Evolutionary conservation across 2,888 invertebrate species (phyloP).

Genomic region (Dolichomitus sp.): DNA sequence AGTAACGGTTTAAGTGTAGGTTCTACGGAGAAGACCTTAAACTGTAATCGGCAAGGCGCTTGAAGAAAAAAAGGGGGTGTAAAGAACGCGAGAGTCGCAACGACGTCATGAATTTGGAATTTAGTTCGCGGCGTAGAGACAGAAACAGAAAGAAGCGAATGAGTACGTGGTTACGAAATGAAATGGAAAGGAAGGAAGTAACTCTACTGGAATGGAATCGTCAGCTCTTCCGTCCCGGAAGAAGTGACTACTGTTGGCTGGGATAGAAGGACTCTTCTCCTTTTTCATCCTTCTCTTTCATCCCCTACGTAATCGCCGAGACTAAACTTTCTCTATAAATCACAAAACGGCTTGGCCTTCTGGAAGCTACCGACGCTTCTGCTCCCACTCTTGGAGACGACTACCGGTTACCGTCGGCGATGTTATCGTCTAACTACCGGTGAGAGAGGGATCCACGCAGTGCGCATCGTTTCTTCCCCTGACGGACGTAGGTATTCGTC

Average conservation of each 20-base stretch:
- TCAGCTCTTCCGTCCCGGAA: conserved; percentile 29
- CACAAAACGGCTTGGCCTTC: conserved; percentile 74
- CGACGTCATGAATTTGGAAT: background rate
- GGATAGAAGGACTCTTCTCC: conserved; percentile 24
- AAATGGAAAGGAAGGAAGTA: conserved; percentile 2
- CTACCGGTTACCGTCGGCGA: conserved; percentile 61
- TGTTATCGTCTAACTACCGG: conserved; percentile 56
- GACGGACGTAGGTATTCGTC: conserved; percentile 20
- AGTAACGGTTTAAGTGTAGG: background rate
- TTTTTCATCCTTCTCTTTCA: conserved; percentile 20
- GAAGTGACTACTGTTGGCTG: conserved; percentile 73
- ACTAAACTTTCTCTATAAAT: conserved; percentile 81
- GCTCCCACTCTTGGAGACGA: conserved; percentile 55
- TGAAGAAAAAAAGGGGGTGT: background rate
- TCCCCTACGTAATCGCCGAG: conserved; percentile 73
- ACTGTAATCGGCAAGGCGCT: background rate
- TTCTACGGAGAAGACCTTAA: background rate
- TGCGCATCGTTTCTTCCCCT: conserved; percentile 41
- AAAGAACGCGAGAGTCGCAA: background rate
- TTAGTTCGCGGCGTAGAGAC: background rate
- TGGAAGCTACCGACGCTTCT: conserved; percentile 49
- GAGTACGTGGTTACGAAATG: conserved; percentile 13
- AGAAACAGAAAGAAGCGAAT: background rate
- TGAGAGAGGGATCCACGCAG: conserved; percentile 26
- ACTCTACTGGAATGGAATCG: conserved; percentile 22